Evolutionary conservation across 2,113 vertebrate genomes (phyloP).

Genomic region (Lathamus discolor): DNA sequence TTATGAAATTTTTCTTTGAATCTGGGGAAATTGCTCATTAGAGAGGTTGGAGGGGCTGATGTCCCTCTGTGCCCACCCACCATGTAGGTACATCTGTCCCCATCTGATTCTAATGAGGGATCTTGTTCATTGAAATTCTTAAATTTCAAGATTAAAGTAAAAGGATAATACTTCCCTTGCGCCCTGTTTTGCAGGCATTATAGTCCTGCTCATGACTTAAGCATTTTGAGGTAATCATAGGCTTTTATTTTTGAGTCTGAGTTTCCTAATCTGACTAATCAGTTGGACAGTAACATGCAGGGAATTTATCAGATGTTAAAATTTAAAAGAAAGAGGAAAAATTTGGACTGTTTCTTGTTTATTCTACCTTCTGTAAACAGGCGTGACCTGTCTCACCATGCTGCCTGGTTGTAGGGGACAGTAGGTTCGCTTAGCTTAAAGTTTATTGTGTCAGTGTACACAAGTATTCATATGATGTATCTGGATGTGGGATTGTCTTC

Average conservation of each 20-base stretch:
- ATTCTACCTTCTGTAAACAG: not conserved
- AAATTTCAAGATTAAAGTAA: not conserved
- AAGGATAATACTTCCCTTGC: not conserved
- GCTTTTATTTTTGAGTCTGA: not conserved
- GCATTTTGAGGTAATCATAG: not conserved
- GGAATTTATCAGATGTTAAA: not conserved
- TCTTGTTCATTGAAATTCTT: not conserved
- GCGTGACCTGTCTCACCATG: not conserved
- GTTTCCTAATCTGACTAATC: not conserved
- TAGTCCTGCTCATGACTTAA: not conserved
- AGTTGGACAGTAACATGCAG: not conserved
- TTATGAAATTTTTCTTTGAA: constrained; percentile 57
- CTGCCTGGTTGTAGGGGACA: not conserved
- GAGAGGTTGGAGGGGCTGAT: constrained; percentile 4
- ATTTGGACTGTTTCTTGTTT: not conserved
- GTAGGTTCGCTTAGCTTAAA: rapidly evolving
- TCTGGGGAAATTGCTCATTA: constrained; percentile 63
- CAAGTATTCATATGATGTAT: not conserved
- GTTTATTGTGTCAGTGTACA: not conserved
- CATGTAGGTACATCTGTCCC: not conserved
- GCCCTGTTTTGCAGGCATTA: not conserved
- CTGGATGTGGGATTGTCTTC: not conserved
- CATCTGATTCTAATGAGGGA: constrained; percentile 24
- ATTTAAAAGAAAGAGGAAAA: not conserved
- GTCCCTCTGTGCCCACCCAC: constrained; percentile 20